Conservation (phyloP, 2,888 invertebrate genomes). For the Nemapogon koenigi region DNA sequence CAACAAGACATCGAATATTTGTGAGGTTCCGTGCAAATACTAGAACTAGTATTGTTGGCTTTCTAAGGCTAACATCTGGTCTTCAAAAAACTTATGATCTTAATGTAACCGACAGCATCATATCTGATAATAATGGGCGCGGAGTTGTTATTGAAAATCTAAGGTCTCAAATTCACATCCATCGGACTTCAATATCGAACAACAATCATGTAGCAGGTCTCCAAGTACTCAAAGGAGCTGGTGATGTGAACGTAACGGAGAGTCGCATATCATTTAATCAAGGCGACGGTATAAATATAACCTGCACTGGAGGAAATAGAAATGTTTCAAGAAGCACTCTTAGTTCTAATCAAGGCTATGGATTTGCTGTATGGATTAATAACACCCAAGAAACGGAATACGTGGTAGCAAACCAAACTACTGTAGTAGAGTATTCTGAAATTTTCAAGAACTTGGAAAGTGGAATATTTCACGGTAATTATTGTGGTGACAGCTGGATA, state of each 20-base stretch:
- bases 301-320: constrained; percentile 91
- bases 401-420: constrained; percentile 82
- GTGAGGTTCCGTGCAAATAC: constrained; percentile 80
- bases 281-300: constrained; percentile 95
- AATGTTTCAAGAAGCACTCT: constrained; percentile 89
- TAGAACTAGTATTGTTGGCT: constrained; percentile 75
- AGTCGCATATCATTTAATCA: constrained; percentile 89
- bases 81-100: constrained; percentile 83
- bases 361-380: constrained; percentile 90
- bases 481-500: constrained; percentile 82
- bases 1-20: constrained; percentile 79
- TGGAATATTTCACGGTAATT: constrained; percentile 93
- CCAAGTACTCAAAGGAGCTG: constrained; percentile 88
- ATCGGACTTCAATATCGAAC: constrained; percentile 81
- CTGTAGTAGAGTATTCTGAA: constrained; percentile 84
- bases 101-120: constrained; percentile 82
- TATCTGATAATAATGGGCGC: constrained; percentile 90
- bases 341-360: constrained; percentile 87
- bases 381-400: constrained; percentile 81
- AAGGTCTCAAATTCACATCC: constrained; percentile 86
- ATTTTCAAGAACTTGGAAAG: constrained; percentile 87
- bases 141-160: constrained; percentile 95
- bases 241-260: constrained; percentile 92
- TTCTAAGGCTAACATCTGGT: constrained; percentile 80
- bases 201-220: constrained; percentile 92